phyloP scores from a whole-genome alignment of 2,888 invertebrate genomes.

The Osedax fenrisi region DNA sequence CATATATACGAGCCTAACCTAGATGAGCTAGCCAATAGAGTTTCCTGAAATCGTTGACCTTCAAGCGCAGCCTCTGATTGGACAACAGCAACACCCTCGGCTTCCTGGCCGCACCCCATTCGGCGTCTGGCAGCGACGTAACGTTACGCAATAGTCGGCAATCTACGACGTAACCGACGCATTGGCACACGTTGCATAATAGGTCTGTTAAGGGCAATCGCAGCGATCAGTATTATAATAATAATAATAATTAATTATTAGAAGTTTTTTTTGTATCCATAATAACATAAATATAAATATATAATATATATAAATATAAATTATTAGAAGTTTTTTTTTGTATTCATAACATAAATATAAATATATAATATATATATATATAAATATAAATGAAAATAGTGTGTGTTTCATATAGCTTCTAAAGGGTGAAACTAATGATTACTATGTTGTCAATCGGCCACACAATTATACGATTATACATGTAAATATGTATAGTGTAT shows the following conservation, averaged over 20 bases:
- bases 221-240: background rate
- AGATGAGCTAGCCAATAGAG: constrained; percentile 31
- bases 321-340: too few relatives aligned
- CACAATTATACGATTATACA: too few relatives aligned
- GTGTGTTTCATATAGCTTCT: too few relatives aligned
- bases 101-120: background rate
- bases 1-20: background rate
- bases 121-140: background rate
- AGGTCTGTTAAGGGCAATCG: constrained; percentile 9
- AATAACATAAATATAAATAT: background rate
- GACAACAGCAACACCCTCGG: constrained; percentile 29
- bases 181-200: constrained; percentile 23
- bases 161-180: constrained; percentile 15
- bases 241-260: background rate
- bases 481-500: too few relatives aligned
- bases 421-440: too few relatives aligned
- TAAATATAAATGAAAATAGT: too few relatives aligned
- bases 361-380: too few relatives aligned
- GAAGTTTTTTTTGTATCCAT: background rate
- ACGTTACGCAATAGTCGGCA: constrained; percentile 1
- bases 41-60: background rate
- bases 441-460: too few relatives aligned
- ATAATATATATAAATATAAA: background rate
- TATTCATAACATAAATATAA: too few relatives aligned
- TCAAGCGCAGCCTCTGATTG: constrained; percentile 20